Base-by-base conservation (phyloP, 2,888 invertebrate genomes). In the Lasioglossum villosulum region DNA sequence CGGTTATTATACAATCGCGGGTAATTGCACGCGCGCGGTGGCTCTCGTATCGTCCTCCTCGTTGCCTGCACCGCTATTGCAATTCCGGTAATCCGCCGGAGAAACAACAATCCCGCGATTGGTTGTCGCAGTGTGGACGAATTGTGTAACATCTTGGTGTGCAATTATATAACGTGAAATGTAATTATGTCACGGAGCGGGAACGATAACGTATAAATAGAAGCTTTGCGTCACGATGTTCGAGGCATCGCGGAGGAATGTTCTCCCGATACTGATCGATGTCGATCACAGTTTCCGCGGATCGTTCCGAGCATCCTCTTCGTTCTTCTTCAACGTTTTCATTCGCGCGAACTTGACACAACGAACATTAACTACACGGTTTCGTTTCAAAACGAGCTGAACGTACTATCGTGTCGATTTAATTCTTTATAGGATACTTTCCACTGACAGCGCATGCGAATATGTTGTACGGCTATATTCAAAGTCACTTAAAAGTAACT, bases 161-260 rank as follows among this genome's bases (percentile, higher is more conserved):
- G 52, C 75, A 83, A 84, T 78, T 84, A 71, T 75, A 52, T 83
- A 84, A 84, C 19, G 66, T 56, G 34, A 78, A 75, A 52, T 72
- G 5, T 30, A 83, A 83, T 83, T 84, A 83, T 79, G 59, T 84
- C 83, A 83, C 75, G 72, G 39, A 63, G 48, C 48, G 34, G 39
- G 83, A 52, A 73, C 72, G 74, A 78, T 77, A 72, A 48, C 12
- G 75, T 80, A 84, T 84, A 84, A 74, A 85, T 85, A 85, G 80
- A 34, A 30, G 12, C 34, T 74, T 68, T n/a, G n/a, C 68, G 71
- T 34, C n/a, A 76, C 37, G 19, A 19, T 5, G 27, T 14, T 80
- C 52, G 23, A n/a, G n/a, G n/a, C 27, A 42, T 16, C 27, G 34
- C 39, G 45, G 59, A 19, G 39, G 48, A 75, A 72, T 19, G 71